Base-by-base conservation (phyloP, 2,797 vertebrate genomes). In the Sebastes minor region DNA sequence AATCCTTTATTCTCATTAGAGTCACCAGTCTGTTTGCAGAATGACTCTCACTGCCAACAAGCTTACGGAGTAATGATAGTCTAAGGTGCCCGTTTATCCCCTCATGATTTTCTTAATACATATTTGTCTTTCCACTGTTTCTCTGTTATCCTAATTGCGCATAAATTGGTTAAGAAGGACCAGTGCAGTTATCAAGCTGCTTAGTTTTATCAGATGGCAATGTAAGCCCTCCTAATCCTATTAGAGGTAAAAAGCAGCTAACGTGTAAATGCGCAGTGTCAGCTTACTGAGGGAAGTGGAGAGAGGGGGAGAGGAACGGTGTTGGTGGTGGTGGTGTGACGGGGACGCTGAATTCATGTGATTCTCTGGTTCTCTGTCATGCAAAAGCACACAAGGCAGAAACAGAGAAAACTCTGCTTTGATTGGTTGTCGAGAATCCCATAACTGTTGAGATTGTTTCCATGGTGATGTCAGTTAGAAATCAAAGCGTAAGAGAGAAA, bases 131-230 rank as follows among this genome's bases (percentile, higher is more conserved):
- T 94, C 91, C 85, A 78, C 88, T 89, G 94, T 96, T 96, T 96
- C 94, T 92, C 95, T 94, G 95, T 96, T 97, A 96, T 91, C 88
- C 93, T 97, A 97, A 97, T 96, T 96, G 96, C 95, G 93, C 92
- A 95, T 92, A 95, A 95, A 97, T 96, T 96, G 95, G 95, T 96
- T 96, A 96, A 97, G 95, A 95, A 92, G 96, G 94, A 92, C 90
- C 94, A 92, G 94, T 93, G 92, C 95, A 95, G 93, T 94, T 96
- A 95, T 96, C 95, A 96, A 94, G 93, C 94, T 94, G 95, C 96
- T 97, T 97, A 97, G 95, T 95, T 96, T 96, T 96, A 97, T 97
- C 96, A 96, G 97, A 97, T 97, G 97, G 97, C 96, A 97, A 95
- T 91, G 91, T 96, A 97, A 97, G 95, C 95, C 94, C 91, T 80